phyloP scores from a whole-genome alignment of 2,797 vertebrate species.

The Lerista edwardsae region DNA sequence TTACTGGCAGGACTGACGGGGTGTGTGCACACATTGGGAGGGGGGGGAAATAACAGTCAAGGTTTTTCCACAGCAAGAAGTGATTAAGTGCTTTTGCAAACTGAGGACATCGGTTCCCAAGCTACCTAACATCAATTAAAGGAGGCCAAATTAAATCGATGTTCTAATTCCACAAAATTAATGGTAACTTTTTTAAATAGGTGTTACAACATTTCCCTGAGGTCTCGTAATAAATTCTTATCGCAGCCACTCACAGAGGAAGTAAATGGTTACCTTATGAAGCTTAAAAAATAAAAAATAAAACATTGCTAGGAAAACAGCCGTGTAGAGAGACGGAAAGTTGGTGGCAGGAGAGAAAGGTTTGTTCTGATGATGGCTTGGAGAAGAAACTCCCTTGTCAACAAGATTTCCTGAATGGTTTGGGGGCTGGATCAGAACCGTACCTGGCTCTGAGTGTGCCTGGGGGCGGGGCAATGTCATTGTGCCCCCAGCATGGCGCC shows the following conservation, averaged over 20 bases:
- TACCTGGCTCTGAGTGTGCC: no score
- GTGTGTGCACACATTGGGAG: neutral
- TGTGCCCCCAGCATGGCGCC: no score
- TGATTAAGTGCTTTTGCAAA: conserved; percentile 74
- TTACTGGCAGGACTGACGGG: conserved; percentile 59
- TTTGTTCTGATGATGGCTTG: neutral
- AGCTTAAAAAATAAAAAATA: conserved; percentile 34
- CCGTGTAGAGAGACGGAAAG: neutral
- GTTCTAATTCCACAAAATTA: conserved; percentile 77
- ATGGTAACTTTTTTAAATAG: conserved; percentile 74
- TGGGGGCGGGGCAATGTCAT: no score
- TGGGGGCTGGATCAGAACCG: no score
- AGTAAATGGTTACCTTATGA: conserved; percentile 62
- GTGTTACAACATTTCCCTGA: conserved; percentile 74
- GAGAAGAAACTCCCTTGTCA: neutral
- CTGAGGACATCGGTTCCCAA: conserved; percentile 72
- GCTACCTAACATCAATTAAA: conserved; percentile 77
- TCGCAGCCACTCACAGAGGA: conserved; percentile 60
- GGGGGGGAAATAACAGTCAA: conserved; percentile 48
- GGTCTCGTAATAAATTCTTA: conserved; percentile 76
- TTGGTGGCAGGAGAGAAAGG: neutral
- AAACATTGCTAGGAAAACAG: neutral
- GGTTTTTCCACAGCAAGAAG: conserved; percentile 64
- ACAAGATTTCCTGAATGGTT: conserved; percentile 7
- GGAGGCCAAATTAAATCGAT: conserved; percentile 75